A percentile compares a stretch with the other conserved stretches of the same genome.
Conservation (phyloP, 2,797 vertebrate species). For the Rallus crepitans region DNA sequence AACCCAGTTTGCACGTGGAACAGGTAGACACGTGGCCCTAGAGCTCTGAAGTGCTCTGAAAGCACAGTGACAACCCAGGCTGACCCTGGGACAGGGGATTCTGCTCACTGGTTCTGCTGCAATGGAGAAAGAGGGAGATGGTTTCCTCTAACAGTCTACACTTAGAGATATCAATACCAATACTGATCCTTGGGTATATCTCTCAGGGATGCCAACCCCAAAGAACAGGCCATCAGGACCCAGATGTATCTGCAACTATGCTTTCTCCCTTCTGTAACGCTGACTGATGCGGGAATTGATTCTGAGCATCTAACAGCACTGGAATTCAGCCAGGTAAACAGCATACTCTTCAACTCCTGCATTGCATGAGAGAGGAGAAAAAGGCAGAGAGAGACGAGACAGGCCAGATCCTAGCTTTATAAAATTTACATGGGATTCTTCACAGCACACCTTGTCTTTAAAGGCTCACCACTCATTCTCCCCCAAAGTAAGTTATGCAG, state of each 20-base stretch:
- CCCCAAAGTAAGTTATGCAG: accelerated
- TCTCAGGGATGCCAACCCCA: not conserved
- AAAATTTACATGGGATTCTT: not conserved
- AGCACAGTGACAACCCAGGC: not conserved
- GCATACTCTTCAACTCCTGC: not conserved
- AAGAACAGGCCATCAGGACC: not conserved
- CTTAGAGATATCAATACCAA: not conserved
- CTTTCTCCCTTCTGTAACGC: not conserved
- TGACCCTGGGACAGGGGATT: not conserved
- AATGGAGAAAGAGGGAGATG: not conserved
- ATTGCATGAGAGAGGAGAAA: not conserved
- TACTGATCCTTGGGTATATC: not conserved
- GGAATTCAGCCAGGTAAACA: not conserved
- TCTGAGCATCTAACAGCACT: not conserved
- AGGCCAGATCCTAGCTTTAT: not conserved
- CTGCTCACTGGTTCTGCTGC: not conserved
- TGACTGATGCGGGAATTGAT: not conserved
- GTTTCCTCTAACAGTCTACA: not conserved
- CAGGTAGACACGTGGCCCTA: not conserved
- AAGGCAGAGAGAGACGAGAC: not conserved
- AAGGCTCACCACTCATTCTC: not conserved
- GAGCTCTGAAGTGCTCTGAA: not conserved
- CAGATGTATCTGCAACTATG: not conserved
- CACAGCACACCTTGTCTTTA: not conserved
- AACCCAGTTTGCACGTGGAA: not conserved